Conservation (phyloP, 2,888 invertebrate species). For the Drosophila paramelanica region DNA sequence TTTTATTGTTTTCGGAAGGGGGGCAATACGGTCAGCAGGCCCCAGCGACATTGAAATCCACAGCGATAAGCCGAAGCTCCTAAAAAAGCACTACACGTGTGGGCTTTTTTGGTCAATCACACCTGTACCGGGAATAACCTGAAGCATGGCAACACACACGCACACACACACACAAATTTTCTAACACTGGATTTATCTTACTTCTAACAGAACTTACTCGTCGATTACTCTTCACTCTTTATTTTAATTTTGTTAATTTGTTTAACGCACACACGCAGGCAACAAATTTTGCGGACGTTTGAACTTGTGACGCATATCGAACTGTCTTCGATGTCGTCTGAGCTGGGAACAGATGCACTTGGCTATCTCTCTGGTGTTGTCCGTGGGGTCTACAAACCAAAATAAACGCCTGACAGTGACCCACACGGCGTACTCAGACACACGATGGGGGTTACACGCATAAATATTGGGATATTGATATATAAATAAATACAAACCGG, state of each 20-base stretch:
- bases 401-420: constrained; percentile 47
- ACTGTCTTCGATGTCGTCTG: constrained; percentile 41
- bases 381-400: constrained; percentile 62
- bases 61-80: constrained; percentile 16
- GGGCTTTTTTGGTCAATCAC: constrained; percentile 11
- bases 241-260: not conserved
- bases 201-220: constrained; percentile 26
- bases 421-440: constrained; percentile 39
- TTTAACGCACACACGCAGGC: not conserved
- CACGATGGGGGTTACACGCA: constrained; percentile 30
- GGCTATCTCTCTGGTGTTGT: constrained; percentile 17
- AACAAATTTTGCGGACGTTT: constrained; percentile 29
- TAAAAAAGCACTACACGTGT: constrained; percentile 37
- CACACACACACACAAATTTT: not conserved
- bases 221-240: no score
- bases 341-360: constrained; percentile 10
- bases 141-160: not conserved
- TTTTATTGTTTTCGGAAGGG: constrained; percentile 17
- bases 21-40: constrained; percentile 10
- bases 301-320: constrained; percentile 31
- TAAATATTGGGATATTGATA: constrained; percentile 35
- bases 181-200: not conserved
- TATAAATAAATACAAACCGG: constrained; percentile 29
- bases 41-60: constrained; percentile 19
- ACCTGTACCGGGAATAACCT: constrained; percentile 20